A percentile compares a stretch with the other conserved stretches of the same genome.
phyloP scores from a whole-genome alignment of 2,888 invertebrate species.

The Chloroclysta siterata region DNA sequence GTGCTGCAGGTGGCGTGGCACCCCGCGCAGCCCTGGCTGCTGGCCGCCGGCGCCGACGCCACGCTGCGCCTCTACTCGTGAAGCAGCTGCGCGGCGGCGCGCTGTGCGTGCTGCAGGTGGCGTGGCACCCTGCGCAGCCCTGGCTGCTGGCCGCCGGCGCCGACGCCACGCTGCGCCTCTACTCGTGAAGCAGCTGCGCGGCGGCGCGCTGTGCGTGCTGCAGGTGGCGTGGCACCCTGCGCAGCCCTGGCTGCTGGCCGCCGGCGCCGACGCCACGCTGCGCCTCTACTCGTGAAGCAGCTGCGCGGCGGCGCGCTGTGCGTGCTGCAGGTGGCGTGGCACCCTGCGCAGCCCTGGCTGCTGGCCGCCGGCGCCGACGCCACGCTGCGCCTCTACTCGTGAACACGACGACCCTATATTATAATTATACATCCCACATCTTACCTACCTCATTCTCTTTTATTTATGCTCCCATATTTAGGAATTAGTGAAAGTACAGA shows the following conservation, averaged over 20 bases:
- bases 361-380: conserved; percentile 97
- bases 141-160: conserved; percentile 98
- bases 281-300: conserved; percentile 89
- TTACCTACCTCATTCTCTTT: too few species aligned
- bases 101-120: conserved; percentile 94
- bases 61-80: conserved; percentile 95
- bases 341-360: conserved; percentile 98
- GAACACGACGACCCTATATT: too few species aligned
- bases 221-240: conserved; percentile 96
- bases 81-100: conserved; percentile 93
- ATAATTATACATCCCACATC: too few species aligned
- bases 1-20: conserved; percentile 96
- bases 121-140: conserved; percentile 98
- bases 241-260: conserved; percentile 98
- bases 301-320: conserved; percentile 81
- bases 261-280: conserved; percentile 95
- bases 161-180: conserved; percentile 94
- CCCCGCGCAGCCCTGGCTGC: conserved; percentile 98
- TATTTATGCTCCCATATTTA: too few species aligned
- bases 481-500: too few species aligned
- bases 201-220: conserved; percentile 88
- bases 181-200: conserved; percentile 79
- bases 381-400: conserved; percentile 94
- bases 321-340: conserved; percentile 95
- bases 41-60: conserved; percentile 96